Conservation (phyloP, 2,113 vertebrate species). For the Chaetura pelagica region DNA sequence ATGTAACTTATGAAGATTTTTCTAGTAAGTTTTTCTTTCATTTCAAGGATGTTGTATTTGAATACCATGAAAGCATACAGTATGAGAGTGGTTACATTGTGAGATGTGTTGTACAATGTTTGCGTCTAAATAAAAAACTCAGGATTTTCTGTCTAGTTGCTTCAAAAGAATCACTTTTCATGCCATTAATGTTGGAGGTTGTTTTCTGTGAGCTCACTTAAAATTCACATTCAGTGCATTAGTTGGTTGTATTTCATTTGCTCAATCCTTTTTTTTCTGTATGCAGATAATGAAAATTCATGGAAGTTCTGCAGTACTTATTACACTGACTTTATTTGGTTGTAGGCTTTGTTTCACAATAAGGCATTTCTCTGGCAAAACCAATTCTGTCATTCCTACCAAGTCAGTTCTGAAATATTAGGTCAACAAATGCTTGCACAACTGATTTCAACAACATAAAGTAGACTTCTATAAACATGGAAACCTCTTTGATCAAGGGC, state of each 20-base stretch:
- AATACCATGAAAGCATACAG: neutral
- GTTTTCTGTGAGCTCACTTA: neutral
- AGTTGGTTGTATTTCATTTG: neutral
- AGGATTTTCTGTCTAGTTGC: neutral
- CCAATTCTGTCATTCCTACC: neutral
- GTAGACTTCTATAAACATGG: neutral
- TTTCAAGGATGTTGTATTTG: neutral
- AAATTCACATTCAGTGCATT: neutral
- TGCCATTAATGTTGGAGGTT: neutral
- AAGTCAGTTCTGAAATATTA: neutral
- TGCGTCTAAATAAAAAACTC: neutral
- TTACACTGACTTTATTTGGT: neutral
- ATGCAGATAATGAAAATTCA: neutral
- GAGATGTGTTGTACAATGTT: neutral
- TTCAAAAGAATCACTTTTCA: neutral
- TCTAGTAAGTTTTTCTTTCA: neutral
- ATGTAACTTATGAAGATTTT: neutral
- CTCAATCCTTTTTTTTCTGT: neutral
- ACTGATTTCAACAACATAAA: neutral
- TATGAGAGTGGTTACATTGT: neutral
- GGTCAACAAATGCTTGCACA: neutral
- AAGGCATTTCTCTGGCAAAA: neutral
- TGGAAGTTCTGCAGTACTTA: neutral
- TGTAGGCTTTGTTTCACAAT: neutral
- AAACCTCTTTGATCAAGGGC: neutral